A percentile compares a stretch with the other conserved stretches of the same genome.
These are phyloP conservation scores for Delphinus delphis DNA, from an alignment of 2,113 vertebrate genomes.

Conservation along the genomic window DNA sequence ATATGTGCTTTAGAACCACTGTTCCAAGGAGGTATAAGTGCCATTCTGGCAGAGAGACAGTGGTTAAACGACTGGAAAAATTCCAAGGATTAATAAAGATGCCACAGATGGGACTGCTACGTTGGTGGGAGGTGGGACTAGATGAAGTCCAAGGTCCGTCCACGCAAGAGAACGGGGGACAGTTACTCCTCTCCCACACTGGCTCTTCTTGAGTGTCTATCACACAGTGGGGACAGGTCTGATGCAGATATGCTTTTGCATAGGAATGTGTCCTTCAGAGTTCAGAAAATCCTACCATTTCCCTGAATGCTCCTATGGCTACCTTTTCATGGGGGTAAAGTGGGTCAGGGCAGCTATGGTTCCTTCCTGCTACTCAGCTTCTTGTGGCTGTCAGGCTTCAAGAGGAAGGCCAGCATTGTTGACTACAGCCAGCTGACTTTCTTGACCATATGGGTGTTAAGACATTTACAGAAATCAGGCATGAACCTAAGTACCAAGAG, in stretches of 20 bases:
- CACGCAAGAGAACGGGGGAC: background rate
- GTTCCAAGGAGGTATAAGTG: background rate
- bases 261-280: background rate
- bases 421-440: background rate
- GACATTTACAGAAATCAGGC: background rate
- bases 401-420: background rate
- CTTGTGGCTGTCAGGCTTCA: background rate
- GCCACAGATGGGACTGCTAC: background rate
- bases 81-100: slow-evolving; percentile 8
- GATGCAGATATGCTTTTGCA: background rate
- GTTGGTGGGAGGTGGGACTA: background rate
- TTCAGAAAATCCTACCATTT: background rate
- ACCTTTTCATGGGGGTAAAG: background rate
- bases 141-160: background rate
- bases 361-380: background rate
- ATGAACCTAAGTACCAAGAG: background rate
- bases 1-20: background rate
- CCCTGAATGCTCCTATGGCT: background rate
- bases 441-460: background rate
- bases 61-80: background rate
- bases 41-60: background rate
- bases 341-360: background rate
- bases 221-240: background rate
- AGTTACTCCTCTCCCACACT: background rate
- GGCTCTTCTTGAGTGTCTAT: background rate